Percentiles rank a stretch among this genome's conserved stretches.
phyloP scores from a whole-genome alignment of 2,888 invertebrate species.

The Celastrina argiolus region DNA sequence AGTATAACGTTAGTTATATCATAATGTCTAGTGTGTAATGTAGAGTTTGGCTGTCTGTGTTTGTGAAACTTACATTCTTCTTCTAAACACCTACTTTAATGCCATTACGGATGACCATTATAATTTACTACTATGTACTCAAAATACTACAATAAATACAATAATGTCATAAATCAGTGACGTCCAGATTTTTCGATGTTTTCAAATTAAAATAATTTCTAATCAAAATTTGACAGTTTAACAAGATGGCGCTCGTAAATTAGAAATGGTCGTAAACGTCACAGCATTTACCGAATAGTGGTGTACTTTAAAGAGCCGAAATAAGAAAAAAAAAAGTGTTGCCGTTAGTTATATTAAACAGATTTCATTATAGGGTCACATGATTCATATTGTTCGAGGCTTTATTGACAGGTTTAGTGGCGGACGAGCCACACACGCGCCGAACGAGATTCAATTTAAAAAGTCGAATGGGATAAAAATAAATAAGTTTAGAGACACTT shows the following conservation, averaged over 20 bases:
- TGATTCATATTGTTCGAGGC: conserved; percentile 54
- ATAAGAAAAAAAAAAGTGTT: conserved; percentile 45
- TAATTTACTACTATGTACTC: background rate
- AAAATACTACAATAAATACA: background rate
- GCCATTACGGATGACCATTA: background rate
- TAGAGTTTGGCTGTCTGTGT: no score
- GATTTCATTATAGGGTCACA: conserved; percentile 66
- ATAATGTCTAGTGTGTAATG: no score
- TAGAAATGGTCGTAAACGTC: conserved; percentile 56
- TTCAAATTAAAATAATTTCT: conserved; percentile 36
- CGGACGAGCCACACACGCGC: conserved; percentile 69
- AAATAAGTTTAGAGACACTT: conserved; percentile 76
- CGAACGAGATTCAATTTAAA: conserved; percentile 74
- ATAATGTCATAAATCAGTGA: background rate
- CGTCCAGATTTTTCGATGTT: conserved; percentile 10
- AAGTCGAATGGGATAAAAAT: conserved; percentile 76
- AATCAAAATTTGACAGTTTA: conserved; percentile 64
- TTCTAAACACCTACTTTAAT: background rate
- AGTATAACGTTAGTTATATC: no score
- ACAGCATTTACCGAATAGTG: conserved; percentile 49
- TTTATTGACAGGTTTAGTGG: conserved; percentile 74
- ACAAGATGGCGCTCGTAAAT: conserved; percentile 55
- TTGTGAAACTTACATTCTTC: no score
- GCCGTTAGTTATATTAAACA: conserved; percentile 66
- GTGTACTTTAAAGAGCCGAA: background rate